Evolutionary conservation across 2,888 invertebrate species (phyloP).

Genomic region (Taphrorychus bicolor): DNA sequence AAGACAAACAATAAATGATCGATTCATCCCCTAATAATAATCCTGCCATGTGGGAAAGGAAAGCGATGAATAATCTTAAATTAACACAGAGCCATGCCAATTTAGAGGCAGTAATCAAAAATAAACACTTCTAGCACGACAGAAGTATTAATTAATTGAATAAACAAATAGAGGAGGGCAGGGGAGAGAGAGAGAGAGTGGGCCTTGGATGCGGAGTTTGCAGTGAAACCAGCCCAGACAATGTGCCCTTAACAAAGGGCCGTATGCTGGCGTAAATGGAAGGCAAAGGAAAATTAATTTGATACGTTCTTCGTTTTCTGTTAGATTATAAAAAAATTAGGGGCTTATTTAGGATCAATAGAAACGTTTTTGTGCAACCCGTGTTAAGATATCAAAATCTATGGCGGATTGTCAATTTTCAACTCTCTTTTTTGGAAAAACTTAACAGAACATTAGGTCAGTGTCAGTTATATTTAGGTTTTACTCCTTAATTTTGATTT

Average conservation of each 20-base stretch:
- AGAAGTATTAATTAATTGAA: slow-evolving; percentile 26
- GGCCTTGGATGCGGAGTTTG: neutral
- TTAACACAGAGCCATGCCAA: slow-evolving; percentile 1
- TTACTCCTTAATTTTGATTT: no score
- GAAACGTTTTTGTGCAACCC: no score
- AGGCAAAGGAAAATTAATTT: slow-evolving; percentile 26
- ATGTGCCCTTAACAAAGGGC: neutral
- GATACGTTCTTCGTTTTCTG: slow-evolving; percentile 21
- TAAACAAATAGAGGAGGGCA: slow-evolving; percentile 18
- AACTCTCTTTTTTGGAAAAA: no score
- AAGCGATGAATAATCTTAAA: slow-evolving; percentile 6
- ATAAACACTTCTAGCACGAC: slow-evolving; percentile 17
- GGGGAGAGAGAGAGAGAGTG: neutral
- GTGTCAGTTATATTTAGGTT: no score
- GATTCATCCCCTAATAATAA: slow-evolving; percentile 1
- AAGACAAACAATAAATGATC: neutral
- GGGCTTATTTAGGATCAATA: no score
- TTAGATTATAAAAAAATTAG: no score
- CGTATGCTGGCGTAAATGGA: slow-evolving; percentile 15
- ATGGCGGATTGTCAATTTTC: no score
- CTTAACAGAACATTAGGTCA: no score
- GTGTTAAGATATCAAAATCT: no score
- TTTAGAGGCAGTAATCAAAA: slow-evolving; percentile 20
- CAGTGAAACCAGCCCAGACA: slow-evolving; percentile 18
- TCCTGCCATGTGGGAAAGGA: neutral